These are phyloP conservation scores for Herpailurus yagouaroundi DNA, from an alignment of 2,113 vertebrate species.

Conservation along the genomic window DNA sequence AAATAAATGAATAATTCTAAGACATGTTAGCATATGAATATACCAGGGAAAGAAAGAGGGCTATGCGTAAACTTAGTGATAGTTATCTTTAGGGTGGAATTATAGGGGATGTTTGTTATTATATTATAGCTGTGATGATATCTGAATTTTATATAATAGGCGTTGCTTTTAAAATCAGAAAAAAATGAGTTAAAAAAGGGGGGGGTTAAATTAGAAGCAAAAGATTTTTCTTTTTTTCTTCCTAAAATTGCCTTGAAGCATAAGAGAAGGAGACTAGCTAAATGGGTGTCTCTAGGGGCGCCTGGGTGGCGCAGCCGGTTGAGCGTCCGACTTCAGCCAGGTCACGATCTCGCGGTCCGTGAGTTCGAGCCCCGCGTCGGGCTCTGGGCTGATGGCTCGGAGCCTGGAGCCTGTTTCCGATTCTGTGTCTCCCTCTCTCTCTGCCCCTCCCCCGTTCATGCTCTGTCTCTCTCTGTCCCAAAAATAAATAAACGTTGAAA, in stretches of 20 bases:
- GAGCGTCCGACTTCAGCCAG: no score
- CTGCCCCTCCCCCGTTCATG: no score
- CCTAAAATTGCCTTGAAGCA: not conserved
- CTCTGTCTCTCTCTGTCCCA: no score
- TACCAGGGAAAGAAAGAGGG: not conserved
- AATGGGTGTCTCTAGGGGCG: no score
- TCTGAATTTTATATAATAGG: not conserved
- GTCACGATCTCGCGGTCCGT: no score
- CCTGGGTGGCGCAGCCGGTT: no score
- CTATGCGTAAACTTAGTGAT: not conserved
- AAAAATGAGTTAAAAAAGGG: not conserved
- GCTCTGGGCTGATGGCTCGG: no score
- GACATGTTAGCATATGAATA: not conserved
- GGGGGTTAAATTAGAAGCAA: not conserved
- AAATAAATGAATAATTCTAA: not conserved
- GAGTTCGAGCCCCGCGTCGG: no score
- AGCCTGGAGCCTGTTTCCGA: no score
- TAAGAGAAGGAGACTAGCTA: not conserved
- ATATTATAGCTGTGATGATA: not conserved
- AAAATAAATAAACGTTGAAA: no score
- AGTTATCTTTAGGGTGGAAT: not conserved
- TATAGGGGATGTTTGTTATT: not conserved
- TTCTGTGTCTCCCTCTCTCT: no score
- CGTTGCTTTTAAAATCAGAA: constrained; percentile 2
- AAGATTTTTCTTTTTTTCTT: not conserved